Conservation (phyloP, 2,888 invertebrate genomes). For the Elmis aenea region DNA sequence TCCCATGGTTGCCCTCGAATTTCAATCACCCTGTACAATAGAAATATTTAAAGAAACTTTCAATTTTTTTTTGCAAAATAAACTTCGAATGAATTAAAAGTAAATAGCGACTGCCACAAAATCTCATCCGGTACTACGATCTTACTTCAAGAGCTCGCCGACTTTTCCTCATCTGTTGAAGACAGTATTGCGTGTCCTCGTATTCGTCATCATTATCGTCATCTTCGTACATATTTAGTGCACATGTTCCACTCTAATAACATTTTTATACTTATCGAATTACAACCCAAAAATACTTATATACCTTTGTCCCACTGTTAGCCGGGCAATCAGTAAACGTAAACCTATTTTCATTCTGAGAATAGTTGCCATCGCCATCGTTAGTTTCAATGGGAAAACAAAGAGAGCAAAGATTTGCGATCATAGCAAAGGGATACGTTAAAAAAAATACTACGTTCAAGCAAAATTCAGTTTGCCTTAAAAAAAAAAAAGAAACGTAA, state of each 20-base stretch:
- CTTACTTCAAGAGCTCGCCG: slow-evolving; percentile 28
- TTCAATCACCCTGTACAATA: no score
- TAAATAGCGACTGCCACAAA: no score
- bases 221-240: slow-evolving; percentile 21
- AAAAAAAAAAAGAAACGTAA: no score
- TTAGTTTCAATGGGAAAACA: slow-evolving; percentile 37
- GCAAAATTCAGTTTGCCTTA: slow-evolving; percentile 45
- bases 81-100: no score
- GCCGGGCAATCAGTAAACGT: slow-evolving; percentile 25
- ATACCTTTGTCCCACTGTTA: no score
- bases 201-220: slow-evolving; percentile 36
- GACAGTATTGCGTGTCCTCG: slow-evolving; percentile 41
- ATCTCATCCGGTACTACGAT: no score
- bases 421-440: slow-evolving; percentile 43
- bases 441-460: slow-evolving; percentile 49
- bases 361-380: slow-evolving; percentile 22
- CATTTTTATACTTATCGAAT: no score
- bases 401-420: slow-evolving; percentile 34
- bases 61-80: no score
- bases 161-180: slow-evolving; percentile 39
- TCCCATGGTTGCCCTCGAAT: no score
- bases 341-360: slow-evolving; percentile 25
- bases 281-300: no score
- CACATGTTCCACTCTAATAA: slow-evolving; percentile 12
- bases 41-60: no score